A percentile compares a stretch with the other conserved stretches of the same genome.
Evolutionary conservation across 2,797 vertebrate species (phyloP).

Genomic region (Neomorphus geoffroyi): DNA sequence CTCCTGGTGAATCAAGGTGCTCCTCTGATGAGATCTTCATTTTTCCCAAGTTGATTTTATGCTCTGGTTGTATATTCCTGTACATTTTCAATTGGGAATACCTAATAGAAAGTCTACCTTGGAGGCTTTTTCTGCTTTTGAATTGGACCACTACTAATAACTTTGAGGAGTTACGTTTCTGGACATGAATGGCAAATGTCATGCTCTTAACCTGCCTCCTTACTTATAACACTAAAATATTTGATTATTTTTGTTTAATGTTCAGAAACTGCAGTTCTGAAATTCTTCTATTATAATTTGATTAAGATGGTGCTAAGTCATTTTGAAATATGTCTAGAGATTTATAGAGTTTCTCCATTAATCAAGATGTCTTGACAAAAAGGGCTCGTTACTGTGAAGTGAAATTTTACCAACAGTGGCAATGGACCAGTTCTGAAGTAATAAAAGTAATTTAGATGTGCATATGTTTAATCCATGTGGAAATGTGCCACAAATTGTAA

Average conservation of each 20-base stretch:
- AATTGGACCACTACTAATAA: neutral
- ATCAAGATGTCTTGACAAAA: neutral
- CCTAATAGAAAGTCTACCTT: neutral
- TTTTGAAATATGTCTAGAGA: neutral
- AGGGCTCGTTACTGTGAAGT: neutral
- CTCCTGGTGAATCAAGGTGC: neutral
- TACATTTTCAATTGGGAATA: neutral
- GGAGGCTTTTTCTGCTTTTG: neutral
- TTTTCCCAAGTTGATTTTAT: neutral
- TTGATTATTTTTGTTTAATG: neutral
- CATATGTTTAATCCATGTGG: constrained; percentile 10
- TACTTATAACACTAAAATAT: neutral
- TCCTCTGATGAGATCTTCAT: neutral
- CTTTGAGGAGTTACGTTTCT: neutral
- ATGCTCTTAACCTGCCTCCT: neutral
- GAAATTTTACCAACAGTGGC: constrained; percentile 4
- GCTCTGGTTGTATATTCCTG: neutral
- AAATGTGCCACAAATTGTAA: neutral
- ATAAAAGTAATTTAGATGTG: neutral
- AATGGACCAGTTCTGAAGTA: neutral
- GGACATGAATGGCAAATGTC: neutral
- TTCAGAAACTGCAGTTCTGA: neutral
- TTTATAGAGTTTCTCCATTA: constrained; percentile 22
- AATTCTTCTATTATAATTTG: neutral
- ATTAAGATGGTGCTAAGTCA: neutral